These are phyloP conservation scores for Pelusios castaneus DNA, from an alignment of 2,113 vertebrate species.

Conservation along the genomic window DNA sequence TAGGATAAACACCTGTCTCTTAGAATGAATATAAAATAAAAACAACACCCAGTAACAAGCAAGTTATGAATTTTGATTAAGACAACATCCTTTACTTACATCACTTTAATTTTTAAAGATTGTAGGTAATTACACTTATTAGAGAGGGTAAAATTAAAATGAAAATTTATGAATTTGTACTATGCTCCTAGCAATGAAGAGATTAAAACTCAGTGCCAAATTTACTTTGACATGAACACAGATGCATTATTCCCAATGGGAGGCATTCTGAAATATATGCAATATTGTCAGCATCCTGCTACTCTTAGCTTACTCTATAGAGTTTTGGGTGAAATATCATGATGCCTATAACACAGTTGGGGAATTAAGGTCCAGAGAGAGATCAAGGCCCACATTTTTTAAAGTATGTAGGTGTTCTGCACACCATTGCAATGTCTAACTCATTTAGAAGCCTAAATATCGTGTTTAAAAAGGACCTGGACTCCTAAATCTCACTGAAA, in stretches of 20 bases:
- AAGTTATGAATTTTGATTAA: conserved; percentile 61
- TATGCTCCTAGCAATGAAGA: conserved; percentile 51
- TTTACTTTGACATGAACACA: conserved; percentile 60
- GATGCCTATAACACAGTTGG: too few species aligned
- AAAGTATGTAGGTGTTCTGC: too few species aligned
- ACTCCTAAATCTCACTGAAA: too few species aligned
- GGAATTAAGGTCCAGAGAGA: too few species aligned
- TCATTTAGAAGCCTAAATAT: too few species aligned
- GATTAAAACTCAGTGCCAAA: conserved; percentile 65
- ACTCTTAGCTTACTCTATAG: background rate
- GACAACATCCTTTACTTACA: conserved; percentile 28
- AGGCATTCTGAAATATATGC: conserved; percentile 45
- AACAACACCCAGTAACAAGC: conserved; percentile 28
- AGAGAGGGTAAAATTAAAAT: conserved; percentile 65
- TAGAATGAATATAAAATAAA: conserved; percentile 43
- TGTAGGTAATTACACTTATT: conserved; percentile 66
- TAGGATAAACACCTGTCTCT: conserved; percentile 12
- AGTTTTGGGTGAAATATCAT: too few species aligned
- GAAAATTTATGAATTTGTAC: conserved; percentile 66
- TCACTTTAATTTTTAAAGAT: conserved; percentile 49
- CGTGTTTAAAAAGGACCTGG: too few species aligned
- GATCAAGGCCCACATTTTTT: too few species aligned
- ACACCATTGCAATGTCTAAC: too few species aligned
- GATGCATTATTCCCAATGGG: conserved; percentile 37
- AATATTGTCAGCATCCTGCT: conserved; percentile 39